Conservation (phyloP, 1,140 invertebrate genomes). For the Drosophila busckii region DNA sequence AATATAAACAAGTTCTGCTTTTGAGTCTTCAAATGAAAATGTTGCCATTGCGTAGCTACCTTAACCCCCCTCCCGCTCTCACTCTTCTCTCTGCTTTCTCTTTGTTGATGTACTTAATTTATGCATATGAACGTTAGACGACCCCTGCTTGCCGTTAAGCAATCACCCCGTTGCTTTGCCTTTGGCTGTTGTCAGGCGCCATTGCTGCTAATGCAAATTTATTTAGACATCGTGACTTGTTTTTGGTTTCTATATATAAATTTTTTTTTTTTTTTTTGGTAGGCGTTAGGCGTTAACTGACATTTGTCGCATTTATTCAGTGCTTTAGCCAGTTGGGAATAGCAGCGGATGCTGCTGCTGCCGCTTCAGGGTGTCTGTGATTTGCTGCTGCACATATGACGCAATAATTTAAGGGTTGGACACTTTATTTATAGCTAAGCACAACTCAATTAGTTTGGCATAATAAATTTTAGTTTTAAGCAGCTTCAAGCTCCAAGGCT, state of each 20-base stretch:
- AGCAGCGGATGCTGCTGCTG: constrained; percentile 11
- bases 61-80: too few species aligned
- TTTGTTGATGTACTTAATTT: constrained; percentile 46
- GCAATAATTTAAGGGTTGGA: constrained; percentile 34
- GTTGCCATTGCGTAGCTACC: constrained; percentile 57
- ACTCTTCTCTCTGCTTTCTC: too few species aligned
- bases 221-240: constrained; percentile 52
- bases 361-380: neutral
- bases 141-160: constrained; percentile 11
- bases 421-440: too few species aligned
- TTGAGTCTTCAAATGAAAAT: constrained; percentile 53
- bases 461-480: too few species aligned
- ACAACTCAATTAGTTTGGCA: too few species aligned
- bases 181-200: neutral
- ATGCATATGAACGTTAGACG: constrained; percentile 46
- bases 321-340: constrained; percentile 11
- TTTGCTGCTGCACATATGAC: constrained; percentile 45
- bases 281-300: constrained; percentile 65
- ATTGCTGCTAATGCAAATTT: constrained; percentile 60
- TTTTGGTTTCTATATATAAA: constrained; percentile 3
- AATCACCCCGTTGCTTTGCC: neutral
- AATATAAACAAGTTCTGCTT: constrained; percentile 70
- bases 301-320: constrained; percentile 72
- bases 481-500: too few species aligned
- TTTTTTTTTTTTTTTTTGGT: constrained; percentile 25